Evolutionary conservation across 2,113 vertebrate species (phyloP).

Genomic region (Prunella fulvescens): DNA sequence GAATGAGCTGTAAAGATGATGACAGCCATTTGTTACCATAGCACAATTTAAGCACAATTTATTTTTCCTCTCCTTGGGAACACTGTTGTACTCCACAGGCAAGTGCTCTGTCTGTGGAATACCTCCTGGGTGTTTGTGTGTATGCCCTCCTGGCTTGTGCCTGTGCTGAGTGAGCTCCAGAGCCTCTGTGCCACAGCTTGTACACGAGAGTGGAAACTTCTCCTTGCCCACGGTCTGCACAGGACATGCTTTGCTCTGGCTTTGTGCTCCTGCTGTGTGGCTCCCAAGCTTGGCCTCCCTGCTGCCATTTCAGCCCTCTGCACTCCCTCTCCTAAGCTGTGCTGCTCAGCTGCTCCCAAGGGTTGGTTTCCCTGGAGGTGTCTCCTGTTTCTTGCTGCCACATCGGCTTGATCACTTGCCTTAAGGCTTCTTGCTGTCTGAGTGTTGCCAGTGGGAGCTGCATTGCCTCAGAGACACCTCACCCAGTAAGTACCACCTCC

Average conservation of each 20-base stretch:
- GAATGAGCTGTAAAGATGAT: neutral
- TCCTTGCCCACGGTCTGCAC: too few relatives aligned
- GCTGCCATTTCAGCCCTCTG: neutral
- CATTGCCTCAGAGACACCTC: neutral
- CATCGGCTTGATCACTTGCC: neutral
- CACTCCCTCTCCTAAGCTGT: neutral
- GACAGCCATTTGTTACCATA: neutral
- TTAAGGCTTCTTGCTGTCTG: neutral
- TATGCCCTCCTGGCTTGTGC: neutral
- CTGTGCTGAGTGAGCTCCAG: neutral
- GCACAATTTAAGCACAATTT: neutral
- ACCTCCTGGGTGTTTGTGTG: neutral
- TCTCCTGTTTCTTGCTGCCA: neutral
- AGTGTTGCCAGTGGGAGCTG: neutral
- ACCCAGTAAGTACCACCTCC: neutral
- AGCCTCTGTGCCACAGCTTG: neutral
- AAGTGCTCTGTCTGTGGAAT: neutral
- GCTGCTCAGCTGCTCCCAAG: neutral
- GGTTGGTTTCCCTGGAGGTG: neutral
- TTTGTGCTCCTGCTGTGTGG: neutral
- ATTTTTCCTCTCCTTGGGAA: neutral
- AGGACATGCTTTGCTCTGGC: neutral
- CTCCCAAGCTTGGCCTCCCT: neutral
- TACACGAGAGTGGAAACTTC: fast-evolving
- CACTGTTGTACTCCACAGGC: neutral